Percentiles rank a stretch among this genome's conserved stretches.
phyloP scores from a whole-genome alignment of 2,888 invertebrate genomes.

The Dynastes grantii region DNA sequence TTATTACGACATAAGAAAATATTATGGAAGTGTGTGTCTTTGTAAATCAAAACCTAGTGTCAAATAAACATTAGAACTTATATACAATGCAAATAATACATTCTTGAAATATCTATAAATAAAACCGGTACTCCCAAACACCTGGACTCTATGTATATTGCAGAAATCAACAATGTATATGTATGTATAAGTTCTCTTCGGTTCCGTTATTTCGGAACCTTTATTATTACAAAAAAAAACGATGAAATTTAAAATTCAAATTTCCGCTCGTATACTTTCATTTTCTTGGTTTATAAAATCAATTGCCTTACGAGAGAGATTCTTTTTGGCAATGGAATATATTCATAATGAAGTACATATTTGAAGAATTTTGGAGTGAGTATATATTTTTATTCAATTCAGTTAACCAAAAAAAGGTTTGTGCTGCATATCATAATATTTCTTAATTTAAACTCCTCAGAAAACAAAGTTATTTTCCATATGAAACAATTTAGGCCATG shows the following conservation, averaged over 20 bases:
- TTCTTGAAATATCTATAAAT: conserved; percentile 33
- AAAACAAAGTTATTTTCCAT: no score
- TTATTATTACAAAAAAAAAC: conserved; percentile 5
- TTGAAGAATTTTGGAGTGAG: no score
- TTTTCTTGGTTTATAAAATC: conserved; percentile 16
- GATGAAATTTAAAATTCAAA: conserved; percentile 29
- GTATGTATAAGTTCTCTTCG: background rate
- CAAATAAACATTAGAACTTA: conserved; percentile 13
- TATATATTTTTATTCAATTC: no score
- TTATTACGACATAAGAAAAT: background rate
- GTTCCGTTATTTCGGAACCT: background rate
- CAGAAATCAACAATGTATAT: background rate
- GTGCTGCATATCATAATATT: no score
- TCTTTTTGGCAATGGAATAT: no score
- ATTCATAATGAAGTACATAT: no score
- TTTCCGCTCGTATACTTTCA: background rate
- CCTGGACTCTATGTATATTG: background rate
- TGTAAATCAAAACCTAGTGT: conserved; percentile 8
- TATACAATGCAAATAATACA: conserved; percentile 28
- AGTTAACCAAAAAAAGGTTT: no score
- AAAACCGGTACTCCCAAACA: conserved; percentile 2
- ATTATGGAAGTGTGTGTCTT: background rate
- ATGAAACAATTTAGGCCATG: no score
- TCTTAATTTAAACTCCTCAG: no score
- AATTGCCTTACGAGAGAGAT: background rate